Base-by-base conservation (phyloP, 2,797 vertebrate genomes). In the Ceyx erithaca region DNA sequence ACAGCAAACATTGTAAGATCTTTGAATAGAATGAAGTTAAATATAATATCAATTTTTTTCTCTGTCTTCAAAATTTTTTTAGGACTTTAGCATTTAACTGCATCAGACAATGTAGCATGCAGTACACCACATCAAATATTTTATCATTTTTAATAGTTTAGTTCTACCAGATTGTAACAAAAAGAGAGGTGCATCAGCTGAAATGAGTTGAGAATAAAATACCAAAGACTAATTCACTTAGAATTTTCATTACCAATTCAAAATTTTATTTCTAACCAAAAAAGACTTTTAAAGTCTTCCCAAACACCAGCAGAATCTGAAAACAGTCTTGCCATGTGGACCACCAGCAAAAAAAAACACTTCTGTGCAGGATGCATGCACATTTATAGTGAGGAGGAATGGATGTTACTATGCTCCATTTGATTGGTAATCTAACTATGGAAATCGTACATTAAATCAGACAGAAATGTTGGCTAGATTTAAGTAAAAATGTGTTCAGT, bases 381-480 rank as follows among this genome's bases (percentile, higher is more conserved):
- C 80, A 80, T 75, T 93, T 91, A 63, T 17, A 83, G 45, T 0
- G 3, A 52, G 79, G 28, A 67, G 40, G 43, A 92, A 77, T 14
- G 37, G 87, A 7, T 70, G 76, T 46, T 52, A 93, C 51, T 73
- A 25, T 71, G 70, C 57, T 88, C 59, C 85, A 88, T 78, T 73
- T 93, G 85, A 97, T 69, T 90, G 89, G 93, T 95, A 93, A 93
- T 82, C 86, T 92, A 96, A 92, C 81, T 90, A 92, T 76, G 80
- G 81, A 94, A 95, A 87, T 90, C 71, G 87, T 86, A 95, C 64
- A 87, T 92, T 96, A 96, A 97, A 94, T 94, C 43, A 93, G 93
- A 92, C 72, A 96, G 83, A 88, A 96, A 96, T 81, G 92, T 94
- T 94, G 92, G 80, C 80, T 92, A 87, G 59, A 84, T 92, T 97